Percentiles rank a stretch among this genome's conserved stretches.
phyloP scores from a whole-genome alignment of 2,888 invertebrate species.

The Eupithecia dodoneata region DNA sequence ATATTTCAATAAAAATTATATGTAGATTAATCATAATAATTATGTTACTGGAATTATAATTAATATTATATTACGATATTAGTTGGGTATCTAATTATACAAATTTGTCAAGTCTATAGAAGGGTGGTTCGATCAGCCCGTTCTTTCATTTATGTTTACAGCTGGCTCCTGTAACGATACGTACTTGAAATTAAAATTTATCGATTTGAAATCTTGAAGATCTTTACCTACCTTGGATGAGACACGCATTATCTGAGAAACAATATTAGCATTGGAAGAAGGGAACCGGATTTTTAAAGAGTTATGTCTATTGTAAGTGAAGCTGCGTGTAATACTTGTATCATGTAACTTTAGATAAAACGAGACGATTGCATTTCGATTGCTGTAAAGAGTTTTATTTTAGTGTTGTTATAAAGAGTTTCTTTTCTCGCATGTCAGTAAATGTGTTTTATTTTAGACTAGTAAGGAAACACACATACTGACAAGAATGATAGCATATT shows the following conservation, averaged over 20 bases:
- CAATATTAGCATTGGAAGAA: background rate
- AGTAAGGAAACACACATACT: background rate
- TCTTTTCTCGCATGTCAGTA: constrained; percentile 9
- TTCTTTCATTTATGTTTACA: background rate
- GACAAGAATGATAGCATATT: background rate
- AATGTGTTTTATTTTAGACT: background rate
- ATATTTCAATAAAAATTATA: no score
- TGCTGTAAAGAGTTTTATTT: background rate
- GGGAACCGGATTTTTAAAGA: background rate
- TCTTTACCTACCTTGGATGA: background rate
- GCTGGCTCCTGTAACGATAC: background rate
- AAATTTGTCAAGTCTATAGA: no score
- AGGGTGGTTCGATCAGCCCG: no score
- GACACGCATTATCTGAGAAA: background rate
- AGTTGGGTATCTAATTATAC: no score
- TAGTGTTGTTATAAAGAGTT: constrained; percentile 8
- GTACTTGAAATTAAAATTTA: background rate
- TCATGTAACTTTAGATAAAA: background rate
- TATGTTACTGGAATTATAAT: no score
- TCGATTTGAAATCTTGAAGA: background rate
- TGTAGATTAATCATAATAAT: no score
- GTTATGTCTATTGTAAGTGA: background rate
- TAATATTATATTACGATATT: no score
- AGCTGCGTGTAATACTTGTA: background rate
- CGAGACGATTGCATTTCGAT: background rate